phyloP scores from a whole-genome alignment of 2,888 invertebrate species.

The Limnephilus lunatus region DNA sequence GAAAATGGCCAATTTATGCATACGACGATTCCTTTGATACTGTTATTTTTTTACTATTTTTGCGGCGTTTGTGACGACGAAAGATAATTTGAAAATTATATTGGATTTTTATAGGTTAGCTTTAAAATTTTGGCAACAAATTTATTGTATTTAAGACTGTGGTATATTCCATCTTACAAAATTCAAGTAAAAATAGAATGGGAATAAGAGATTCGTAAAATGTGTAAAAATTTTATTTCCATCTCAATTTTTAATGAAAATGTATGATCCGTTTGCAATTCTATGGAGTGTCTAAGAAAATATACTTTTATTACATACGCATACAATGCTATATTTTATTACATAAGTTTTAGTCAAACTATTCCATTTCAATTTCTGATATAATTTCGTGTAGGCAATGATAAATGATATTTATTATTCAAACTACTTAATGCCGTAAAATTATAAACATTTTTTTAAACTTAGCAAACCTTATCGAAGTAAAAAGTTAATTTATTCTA shows the following conservation, averaged over 20 bases:
- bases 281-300: too few species aligned
- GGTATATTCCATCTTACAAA: not conserved
- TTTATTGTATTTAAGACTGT: not conserved
- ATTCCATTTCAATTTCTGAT: too few species aligned
- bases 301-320: too few species aligned
- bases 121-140: not conserved
- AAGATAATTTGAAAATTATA: not conserved
- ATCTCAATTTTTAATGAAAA: not conserved
- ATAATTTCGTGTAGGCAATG: too few species aligned
- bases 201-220: not conserved
- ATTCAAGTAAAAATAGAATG: not conserved
- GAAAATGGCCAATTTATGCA: conserved; percentile 65
- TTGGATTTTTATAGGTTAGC: not conserved
- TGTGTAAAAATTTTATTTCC: not conserved
- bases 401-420: too few species aligned
- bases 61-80: not conserved
- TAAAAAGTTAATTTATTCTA: too few species aligned
- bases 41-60: conserved; percentile 41
- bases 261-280: too few species aligned
- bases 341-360: too few species aligned
- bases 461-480: too few species aligned
- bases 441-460: too few species aligned
- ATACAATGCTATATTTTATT: too few species aligned
- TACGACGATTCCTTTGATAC: conserved; percentile 59
- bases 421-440: too few species aligned